phyloP scores from a whole-genome alignment of 2,888 invertebrate species.

The Autographa pulchrina region DNA sequence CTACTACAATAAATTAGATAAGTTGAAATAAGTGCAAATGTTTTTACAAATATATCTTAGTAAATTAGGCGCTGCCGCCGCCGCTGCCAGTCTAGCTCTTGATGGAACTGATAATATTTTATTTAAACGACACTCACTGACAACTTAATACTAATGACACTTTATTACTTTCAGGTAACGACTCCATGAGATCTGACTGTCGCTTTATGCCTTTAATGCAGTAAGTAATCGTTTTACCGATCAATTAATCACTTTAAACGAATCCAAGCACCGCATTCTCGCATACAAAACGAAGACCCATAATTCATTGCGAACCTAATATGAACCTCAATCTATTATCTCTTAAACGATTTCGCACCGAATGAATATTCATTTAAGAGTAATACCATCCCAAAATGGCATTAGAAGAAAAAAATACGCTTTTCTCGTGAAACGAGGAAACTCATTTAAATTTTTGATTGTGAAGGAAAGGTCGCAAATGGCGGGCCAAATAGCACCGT shows the following conservation, averaged over 20 bases:
- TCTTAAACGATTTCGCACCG: conserved; percentile 86
- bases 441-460: conserved; percentile 88
- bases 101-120: conserved; percentile 7
- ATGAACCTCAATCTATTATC: conserved; percentile 87
- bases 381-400: conserved; percentile 85
- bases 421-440: conserved; percentile 76
- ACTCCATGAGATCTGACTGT: conserved; percentile 19
- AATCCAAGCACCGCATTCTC: conserved; percentile 70
- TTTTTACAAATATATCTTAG: background rate
- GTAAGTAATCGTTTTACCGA: conserved; percentile 57
- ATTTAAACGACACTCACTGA: conserved; percentile 17
- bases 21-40: background rate
- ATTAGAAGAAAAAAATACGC: conserved; percentile 82
- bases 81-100: background rate
- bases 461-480: conserved; percentile 75
- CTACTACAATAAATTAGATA: background rate
- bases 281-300: conserved; percentile 78
- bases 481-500: conserved; percentile 71
- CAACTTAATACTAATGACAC: conserved; percentile 23
- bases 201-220: conserved; percentile 26
- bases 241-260: conserved; percentile 73
- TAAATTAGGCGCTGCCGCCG: background rate
- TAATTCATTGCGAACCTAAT: conserved; percentile 83
- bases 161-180: conserved; percentile 55
- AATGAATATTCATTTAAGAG: conserved; percentile 88